Conservation (phyloP, 1,140 invertebrate species). For the Argopecten irradians region DNA sequence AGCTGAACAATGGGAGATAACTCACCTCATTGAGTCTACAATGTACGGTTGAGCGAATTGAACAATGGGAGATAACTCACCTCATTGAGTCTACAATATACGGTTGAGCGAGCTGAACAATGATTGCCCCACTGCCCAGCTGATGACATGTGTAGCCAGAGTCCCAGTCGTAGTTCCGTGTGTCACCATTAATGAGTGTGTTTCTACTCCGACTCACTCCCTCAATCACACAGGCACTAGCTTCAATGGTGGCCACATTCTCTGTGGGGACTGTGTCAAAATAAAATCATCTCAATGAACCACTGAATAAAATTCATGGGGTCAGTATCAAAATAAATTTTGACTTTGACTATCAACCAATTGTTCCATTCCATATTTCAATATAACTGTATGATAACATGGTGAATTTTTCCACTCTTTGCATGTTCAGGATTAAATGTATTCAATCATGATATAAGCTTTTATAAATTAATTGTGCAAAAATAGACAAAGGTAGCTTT, state of each 20-base stretch:
- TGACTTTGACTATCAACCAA: no score
- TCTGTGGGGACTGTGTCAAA: conserved; percentile 86
- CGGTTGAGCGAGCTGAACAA: conserved; percentile 97
- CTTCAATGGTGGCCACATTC: conserved; percentile 94
- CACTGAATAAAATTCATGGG: no score
- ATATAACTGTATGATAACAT: no score
- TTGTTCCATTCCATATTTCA: no score
- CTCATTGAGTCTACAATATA: conserved; percentile 94
- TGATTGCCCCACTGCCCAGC: conserved; percentile 94
- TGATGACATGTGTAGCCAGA: conserved; percentile 99
- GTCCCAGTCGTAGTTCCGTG: conserved; percentile 97
- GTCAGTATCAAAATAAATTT: no score
- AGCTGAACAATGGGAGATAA: conserved; percentile 86
- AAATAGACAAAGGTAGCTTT: neutral
- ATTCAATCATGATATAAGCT: no score
- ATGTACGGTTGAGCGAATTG: no score
- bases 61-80: conserved; percentile 76
- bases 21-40: no score
- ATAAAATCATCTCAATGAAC: no score
- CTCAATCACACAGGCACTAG: conserved; percentile 95
- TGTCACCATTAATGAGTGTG: conserved; percentile 97
- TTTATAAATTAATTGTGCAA: no score
- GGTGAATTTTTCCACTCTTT: no score
- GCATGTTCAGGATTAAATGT: no score
- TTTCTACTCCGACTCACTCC: conserved; percentile 94